These are phyloP conservation scores for Ethmia dodecea DNA, from an alignment of 2,888 invertebrate genomes.

Conservation along the genomic window DNA sequence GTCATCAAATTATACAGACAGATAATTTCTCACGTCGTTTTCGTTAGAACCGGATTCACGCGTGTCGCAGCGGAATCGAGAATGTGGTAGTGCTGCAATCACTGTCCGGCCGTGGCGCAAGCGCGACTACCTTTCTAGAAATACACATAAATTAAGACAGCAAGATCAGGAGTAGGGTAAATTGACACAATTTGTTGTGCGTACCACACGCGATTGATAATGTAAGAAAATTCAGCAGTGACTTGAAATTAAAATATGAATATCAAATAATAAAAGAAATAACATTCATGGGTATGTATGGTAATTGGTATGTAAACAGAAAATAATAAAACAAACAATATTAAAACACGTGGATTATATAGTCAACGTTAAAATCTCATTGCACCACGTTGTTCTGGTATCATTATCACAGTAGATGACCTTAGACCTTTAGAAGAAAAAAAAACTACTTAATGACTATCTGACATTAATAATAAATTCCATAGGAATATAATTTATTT, in stretches of 20 bases:
- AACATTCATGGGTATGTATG: too few species aligned
- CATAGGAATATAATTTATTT: neutral
- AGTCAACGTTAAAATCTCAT: neutral
- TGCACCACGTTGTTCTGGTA: neutral
- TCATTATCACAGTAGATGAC: too few species aligned
- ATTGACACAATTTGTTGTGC: too few species aligned
- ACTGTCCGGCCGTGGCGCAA: constrained; percentile 11
- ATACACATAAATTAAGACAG: constrained; percentile 11
- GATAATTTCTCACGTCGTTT: too few species aligned
- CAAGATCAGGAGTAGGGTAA: neutral
- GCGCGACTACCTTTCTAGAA: constrained; percentile 10
- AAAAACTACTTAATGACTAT: neutral
- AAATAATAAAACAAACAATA: neutral
- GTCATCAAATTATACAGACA: too few species aligned
- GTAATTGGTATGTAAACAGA: too few species aligned
- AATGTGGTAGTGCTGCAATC: constrained; percentile 7
- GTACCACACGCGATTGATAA: too few species aligned
- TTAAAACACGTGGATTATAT: neutral
- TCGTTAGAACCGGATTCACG: neutral
- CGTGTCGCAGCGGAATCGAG: constrained; percentile 12
- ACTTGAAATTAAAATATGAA: too few species aligned
- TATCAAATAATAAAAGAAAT: too few species aligned
- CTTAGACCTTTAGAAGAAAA: neutral
- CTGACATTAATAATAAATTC: constrained; percentile 1
- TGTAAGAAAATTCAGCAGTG: too few species aligned